Conservation (phyloP, 2,113 vertebrate species). For the Anolis sagrei region DNA sequence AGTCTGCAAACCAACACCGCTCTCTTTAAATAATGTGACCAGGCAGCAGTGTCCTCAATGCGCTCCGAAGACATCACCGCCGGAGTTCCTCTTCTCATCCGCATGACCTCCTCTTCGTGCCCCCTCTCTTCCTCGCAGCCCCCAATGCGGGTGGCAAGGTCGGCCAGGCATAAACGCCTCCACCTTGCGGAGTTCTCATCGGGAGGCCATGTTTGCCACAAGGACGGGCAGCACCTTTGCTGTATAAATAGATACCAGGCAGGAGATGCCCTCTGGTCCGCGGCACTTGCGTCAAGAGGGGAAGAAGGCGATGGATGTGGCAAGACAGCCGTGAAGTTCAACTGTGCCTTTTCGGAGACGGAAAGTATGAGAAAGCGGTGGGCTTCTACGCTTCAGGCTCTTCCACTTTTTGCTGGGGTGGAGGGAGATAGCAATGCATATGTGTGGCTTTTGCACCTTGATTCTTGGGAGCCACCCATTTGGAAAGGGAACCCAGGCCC, state of each 20-base stretch:
- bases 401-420: background rate
- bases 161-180: background rate
- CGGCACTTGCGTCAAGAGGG: background rate
- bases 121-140: accelerated
- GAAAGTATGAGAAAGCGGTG: background rate
- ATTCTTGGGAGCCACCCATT: background rate
- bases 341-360: background rate
- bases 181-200: background rate
- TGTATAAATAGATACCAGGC: background rate
- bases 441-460: background rate
- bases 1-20: background rate
- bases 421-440: background rate
- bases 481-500: background rate
- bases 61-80: background rate
- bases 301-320: background rate
- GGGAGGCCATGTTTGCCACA: too few species aligned
- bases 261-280: background rate
- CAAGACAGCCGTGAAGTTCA: conserved; percentile 2
- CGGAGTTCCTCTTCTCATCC: background rate
- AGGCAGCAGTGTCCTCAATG: background rate
- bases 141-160: background rate
- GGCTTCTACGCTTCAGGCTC: background rate
- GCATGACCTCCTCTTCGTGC: background rate
- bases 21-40: conserved; percentile 8
- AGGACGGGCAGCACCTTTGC: too few species aligned